Evolutionary conservation across 2,797 vertebrate species (phyloP), one percentile per base, ranked within the genome.

Genomic region (Gorsachius magnificus): DNA sequence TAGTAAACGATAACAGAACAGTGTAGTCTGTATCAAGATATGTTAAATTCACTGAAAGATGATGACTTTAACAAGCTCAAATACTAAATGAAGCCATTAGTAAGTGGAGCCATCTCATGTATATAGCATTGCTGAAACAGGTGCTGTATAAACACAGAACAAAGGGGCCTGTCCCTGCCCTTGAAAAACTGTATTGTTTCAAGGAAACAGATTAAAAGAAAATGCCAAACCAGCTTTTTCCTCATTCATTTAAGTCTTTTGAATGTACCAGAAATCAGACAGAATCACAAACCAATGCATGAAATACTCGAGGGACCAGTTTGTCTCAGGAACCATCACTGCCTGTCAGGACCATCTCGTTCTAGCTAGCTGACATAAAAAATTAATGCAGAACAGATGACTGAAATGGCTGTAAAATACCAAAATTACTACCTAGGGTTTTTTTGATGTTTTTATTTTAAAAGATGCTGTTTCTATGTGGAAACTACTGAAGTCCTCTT

Each of bases 141-240:
- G 38, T 89, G 86, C 13, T 76, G 29, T 29, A 56, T 35, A 86
- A 94, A 71, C 35, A 74, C 13, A 92, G 61, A 89, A 92, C 64
- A 95, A 93, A 87, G 54, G 4, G 9, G 11, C 26, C n/a, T 4
- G 2, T 82, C 43, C 45, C 51, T 45, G 33, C 63, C 57, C 50
- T 78, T 84, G 53, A 90, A 93, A 89, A 93, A 76, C 31, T 0
- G 7, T 24, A 65, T 72, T 93, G 35, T 91, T 94, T 89, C 76
- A 95, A 92, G 79, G 82, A 96, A 96, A 90, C 29, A 80, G 4
- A 33, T 93, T 83, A 83, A 93, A 95, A 94, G 51, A 29, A 81
- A 87, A 95, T 25, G 17, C 16, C 29, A 58, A 92, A 93, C 6
- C 38, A 89, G 16, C 19, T 71, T 89, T 90, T 90, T 20, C 6